Evolutionary conservation across 2,797 vertebrate genomes (phyloP).

Genomic region (Lemur catta): DNA sequence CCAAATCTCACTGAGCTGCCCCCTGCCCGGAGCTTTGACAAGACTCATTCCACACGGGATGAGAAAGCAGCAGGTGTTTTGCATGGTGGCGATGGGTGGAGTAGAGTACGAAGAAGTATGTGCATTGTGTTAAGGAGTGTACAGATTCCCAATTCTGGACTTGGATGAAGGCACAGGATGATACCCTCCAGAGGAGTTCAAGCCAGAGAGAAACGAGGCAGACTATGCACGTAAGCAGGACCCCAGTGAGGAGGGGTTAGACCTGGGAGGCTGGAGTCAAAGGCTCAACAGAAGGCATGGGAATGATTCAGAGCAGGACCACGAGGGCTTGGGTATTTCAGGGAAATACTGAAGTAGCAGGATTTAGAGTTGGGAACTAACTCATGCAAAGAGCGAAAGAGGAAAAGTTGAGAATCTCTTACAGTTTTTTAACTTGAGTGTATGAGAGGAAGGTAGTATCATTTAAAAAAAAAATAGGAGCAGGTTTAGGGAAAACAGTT

Average conservation of each 20-base stretch:
- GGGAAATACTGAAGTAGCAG: background rate
- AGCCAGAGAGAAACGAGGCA: background rate
- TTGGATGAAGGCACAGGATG: background rate
- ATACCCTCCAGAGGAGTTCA: background rate
- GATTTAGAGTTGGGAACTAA: background rate
- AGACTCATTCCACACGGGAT: background rate
- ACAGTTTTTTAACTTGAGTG: background rate
- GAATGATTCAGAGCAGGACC: background rate
- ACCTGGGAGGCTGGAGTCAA: background rate
- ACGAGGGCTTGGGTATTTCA: background rate
- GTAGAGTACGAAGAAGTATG: background rate
- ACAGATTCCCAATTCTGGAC: background rate
- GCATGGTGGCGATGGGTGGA: background rate
- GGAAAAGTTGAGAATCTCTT: background rate
- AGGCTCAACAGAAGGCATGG: no score
- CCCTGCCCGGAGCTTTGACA: background rate
- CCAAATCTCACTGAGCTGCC: background rate
- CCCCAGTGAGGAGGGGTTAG: background rate
- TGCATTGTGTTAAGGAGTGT: background rate
- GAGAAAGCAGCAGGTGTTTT: background rate
- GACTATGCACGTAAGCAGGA: background rate
- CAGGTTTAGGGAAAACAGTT: background rate
- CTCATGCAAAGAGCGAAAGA: background rate
- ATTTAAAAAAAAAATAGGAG: background rate
- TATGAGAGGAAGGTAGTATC: background rate